Percentiles rank a stretch among this genome's conserved stretches.
These are phyloP conservation scores for Hipparchia sbordonii DNA, from an alignment of 2,888 invertebrate species.

Conservation along the genomic window DNA sequence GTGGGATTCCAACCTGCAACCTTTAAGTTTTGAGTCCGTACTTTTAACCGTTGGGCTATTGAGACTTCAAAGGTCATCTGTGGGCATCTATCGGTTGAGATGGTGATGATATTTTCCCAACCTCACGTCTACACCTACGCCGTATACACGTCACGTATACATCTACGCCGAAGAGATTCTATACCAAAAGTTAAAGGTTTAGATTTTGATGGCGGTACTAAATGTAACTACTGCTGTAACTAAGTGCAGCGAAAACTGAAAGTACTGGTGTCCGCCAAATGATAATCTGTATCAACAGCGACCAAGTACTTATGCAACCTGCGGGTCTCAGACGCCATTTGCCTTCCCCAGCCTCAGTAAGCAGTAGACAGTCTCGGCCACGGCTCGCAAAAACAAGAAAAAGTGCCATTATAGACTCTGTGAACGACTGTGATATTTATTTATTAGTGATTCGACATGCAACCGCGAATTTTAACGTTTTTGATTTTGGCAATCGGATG, in stretches of 20 bases:
- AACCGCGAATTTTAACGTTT: slow-evolving; percentile 41
- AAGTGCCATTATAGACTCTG: slow-evolving; percentile 45
- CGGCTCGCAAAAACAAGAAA: slow-evolving; percentile 30
- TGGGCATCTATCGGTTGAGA: too few relatives aligned
- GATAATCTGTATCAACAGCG: slow-evolving; percentile 77
- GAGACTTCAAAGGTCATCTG: too few relatives aligned
- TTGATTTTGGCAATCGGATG: slow-evolving; percentile 51
- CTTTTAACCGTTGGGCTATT: too few relatives aligned
- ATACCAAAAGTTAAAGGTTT: too few relatives aligned
- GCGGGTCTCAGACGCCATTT: slow-evolving; percentile 51
- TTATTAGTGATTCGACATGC: slow-evolving; percentile 34
- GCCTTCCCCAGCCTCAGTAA: slow-evolving; percentile 55
- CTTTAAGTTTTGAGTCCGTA: too few relatives aligned
- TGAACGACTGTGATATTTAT: slow-evolving; percentile 36
- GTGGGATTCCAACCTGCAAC: too few relatives aligned
- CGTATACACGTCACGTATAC: too few relatives aligned
- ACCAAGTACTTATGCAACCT: slow-evolving; percentile 71
- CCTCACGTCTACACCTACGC: too few relatives aligned
- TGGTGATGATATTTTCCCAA: too few relatives aligned
- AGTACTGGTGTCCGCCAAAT: slow-evolving; percentile 80
- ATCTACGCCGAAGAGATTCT: too few relatives aligned
- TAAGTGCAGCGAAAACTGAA: slow-evolving; percentile 62
- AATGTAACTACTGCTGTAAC: slow-evolving; percentile 47
- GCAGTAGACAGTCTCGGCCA: slow-evolving; percentile 36
- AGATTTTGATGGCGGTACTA: too few relatives aligned